Percentiles rank a stretch among this genome's conserved stretches.
phyloP scores from a whole-genome alignment of 2,797 vertebrate genomes.

The Craterocephalus amniculus region DNA sequence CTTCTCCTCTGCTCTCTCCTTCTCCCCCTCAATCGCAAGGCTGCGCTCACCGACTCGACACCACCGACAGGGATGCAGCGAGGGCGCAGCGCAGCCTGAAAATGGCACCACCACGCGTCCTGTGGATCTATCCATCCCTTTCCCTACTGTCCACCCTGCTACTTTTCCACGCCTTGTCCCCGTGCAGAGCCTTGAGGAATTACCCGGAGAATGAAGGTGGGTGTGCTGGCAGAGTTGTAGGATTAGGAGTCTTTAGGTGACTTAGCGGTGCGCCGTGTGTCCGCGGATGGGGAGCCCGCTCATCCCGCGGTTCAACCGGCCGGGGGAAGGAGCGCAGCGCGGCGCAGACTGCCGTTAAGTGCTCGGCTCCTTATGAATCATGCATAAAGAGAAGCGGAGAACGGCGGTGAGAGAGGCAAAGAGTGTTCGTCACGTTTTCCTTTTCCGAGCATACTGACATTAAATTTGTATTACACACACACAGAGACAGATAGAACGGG shows the following conservation, averaged over 20 bases:
- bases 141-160: conserved; percentile 71
- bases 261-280: conserved; percentile 36
- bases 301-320: conserved; percentile 45
- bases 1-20: conserved; percentile 33
- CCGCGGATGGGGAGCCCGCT: conserved; percentile 37
- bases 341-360: conserved; percentile 63
- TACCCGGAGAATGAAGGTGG: conserved; percentile 88
- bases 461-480: conserved; percentile 72
- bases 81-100: conserved; percentile 86
- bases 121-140: conserved; percentile 85
- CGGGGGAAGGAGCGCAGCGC: conserved; percentile 30
- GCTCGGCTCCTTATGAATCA: conserved; percentile 75
- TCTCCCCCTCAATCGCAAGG: conserved; percentile 68
- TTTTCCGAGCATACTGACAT: conserved; percentile 64
- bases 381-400: conserved; percentile 60
- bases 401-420: conserved; percentile 17
- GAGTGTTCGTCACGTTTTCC: conserved; percentile 70
- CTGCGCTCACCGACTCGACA: conserved; percentile 82
- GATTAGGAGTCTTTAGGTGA: conserved; percentile 18
- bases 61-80: conserved; percentile 84
- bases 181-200: conserved; percentile 80
- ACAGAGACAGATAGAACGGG: conserved; percentile 33
- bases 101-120: conserved; percentile 83
- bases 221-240: conserved; percentile 35
- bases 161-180: conserved; percentile 68